Percentiles rank a stretch among this genome's conserved stretches.
Evolutionary conservation across 2,888 invertebrate species (phyloP).

Genomic region (Drosophila pullipes): DNA sequence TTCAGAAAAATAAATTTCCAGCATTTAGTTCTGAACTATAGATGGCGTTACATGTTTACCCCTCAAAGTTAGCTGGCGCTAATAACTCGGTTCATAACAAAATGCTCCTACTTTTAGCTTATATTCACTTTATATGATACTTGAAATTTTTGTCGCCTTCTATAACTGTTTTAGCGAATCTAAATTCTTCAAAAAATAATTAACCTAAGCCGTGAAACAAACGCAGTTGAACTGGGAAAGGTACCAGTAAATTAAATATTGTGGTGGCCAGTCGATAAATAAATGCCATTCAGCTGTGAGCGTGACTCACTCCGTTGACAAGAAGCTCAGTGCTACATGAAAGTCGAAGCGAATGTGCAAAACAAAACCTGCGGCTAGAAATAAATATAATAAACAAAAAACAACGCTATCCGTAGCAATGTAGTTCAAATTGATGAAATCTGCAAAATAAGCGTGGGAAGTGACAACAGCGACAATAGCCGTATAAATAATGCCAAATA

Average conservation of each 20-base stretch:
- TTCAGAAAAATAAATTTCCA: background rate
- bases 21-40: background rate
- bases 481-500: constrained; percentile 64
- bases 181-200: background rate
- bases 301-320: constrained; percentile 9
- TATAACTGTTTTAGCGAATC: background rate
- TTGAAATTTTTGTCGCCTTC: background rate
- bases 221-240: background rate
- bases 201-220: background rate
- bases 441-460: constrained; percentile 31
- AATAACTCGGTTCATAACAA: background rate
- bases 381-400: constrained; percentile 35
- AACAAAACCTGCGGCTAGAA: constrained; percentile 44
- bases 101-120: background rate
- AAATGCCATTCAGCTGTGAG: constrained; percentile 26
- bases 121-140: background rate
- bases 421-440: constrained; percentile 44
- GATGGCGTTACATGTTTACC: background rate
- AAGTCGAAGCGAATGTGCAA: constrained; percentile 25
- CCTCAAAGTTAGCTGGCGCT: background rate
- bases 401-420: constrained; percentile 40
- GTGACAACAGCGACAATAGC: constrained; percentile 36
- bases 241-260: background rate
- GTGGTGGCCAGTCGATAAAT: constrained; percentile 28
- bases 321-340: constrained; percentile 34